Evolutionary conservation across 2,113 vertebrate genomes (phyloP), one percentile per base, ranked within the genome.

Genomic region (Phocoena sinus): DNA sequence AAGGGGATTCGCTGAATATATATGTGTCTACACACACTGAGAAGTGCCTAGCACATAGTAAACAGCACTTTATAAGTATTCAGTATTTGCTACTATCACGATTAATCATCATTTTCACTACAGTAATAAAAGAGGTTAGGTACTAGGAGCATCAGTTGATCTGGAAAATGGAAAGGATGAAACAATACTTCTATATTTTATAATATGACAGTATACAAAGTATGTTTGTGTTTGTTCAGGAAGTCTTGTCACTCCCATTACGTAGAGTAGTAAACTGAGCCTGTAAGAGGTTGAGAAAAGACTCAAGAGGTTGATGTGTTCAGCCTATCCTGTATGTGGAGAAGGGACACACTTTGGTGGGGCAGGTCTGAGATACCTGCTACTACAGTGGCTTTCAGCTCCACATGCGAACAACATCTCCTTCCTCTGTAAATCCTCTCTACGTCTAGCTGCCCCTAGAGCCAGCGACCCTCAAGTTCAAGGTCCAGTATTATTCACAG

Each of bases 151-250:
- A 85, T 96, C 50, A 41, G n/a, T 63, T 93, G 74, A 73, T 87
- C 36, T 79, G 73, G 13, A 79, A 84, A 90, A 79, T 73, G 33
- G 68, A 65, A 96, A 77, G 56, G 91, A 95, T 77, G 36, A 96
- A 93, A 74, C n/a, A 92, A 53, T 91, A 17, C 23, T 71, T 91
- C 65, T 82, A 20, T 95, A 67, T 89, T 90, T 58, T 89, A 47
- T 91, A 63, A 62, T 67, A 73, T 73, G 12, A 60, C 8, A 8
- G 6, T 63, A 1, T 96, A 53, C 65, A 56, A 62, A 81, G 47
- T 62, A 25, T 79, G 28, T 70, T 92, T 94, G 58, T 53, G 50
- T 77, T 91, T 93, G 36, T 87, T 13, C 20, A 68, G 84, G 65
- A 96, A 62, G 8, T 95, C 38, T 89, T 84, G 41, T 81, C 58